Percentiles rank a stretch among this genome's conserved stretches.
phyloP scores from a whole-genome alignment of 2,888 invertebrate species.

The Diarsia dahlii region DNA sequence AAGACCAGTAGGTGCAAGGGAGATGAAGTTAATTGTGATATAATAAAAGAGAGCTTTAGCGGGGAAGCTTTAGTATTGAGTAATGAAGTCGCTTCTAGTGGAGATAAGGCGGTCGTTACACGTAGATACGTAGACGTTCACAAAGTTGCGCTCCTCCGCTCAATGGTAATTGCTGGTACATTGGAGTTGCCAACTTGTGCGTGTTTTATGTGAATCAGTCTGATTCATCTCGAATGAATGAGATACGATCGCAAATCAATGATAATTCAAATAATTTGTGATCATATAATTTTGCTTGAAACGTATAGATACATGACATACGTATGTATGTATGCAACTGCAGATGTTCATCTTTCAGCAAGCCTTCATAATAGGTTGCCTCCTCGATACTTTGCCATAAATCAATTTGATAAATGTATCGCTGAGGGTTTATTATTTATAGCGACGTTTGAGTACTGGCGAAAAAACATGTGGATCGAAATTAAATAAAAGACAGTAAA shows the following conservation, averaged over 20 bases:
- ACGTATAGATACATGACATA: background rate
- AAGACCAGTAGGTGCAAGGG: conserved; percentile 38
- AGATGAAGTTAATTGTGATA: conserved; percentile 70
- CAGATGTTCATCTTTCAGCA: conserved; percentile 41
- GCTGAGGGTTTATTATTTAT: conserved; percentile 55
- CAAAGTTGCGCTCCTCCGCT: conserved; percentile 42
- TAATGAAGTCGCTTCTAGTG: conserved; percentile 69
- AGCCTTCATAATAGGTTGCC: conserved; percentile 47
- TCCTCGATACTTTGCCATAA: conserved; percentile 54
- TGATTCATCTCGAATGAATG: conserved; percentile 9
- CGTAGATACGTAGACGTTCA: conserved; percentile 30
- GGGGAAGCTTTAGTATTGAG: conserved; percentile 63
- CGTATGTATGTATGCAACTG: background rate
- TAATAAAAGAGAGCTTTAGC: conserved; percentile 73
- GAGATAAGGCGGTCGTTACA: conserved; percentile 53
- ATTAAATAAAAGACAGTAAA: background rate
- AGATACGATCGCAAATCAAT: conserved; percentile 20
- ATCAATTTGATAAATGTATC: conserved; percentile 62
- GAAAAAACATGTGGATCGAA: background rate
- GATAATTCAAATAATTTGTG: background rate
- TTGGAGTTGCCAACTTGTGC: conserved; percentile 28
- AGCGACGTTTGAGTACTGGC: background rate
- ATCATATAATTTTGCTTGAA: background rate
- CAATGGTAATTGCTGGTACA: conserved; percentile 47
- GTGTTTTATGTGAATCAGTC: conserved; percentile 41